phyloP scores from a whole-genome alignment of 1,140 invertebrate genomes.

The Zaprionus camerounensis region DNA sequence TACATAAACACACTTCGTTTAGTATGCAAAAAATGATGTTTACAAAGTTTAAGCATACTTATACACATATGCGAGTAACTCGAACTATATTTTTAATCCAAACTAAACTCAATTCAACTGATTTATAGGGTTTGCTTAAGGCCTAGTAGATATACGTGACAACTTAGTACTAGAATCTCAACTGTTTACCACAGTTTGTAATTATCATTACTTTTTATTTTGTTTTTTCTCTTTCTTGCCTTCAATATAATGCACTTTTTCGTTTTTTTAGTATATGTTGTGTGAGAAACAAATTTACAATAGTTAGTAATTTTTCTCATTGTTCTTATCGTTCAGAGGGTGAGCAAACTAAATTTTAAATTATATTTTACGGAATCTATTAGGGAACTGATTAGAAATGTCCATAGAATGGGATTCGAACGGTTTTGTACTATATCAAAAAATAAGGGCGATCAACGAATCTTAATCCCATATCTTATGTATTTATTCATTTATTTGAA shows the following conservation, averaged over 20 bases:
- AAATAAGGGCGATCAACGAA: constrained; percentile 11
- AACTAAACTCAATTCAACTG: constrained; percentile 68
- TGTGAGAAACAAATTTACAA: constrained; percentile 69
- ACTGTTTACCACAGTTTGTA: constrained; percentile 33
- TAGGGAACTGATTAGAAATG: constrained; percentile 11
- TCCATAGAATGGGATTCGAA: not conserved
- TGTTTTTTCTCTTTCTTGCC: constrained; percentile 22
- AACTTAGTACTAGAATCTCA: constrained; percentile 65
- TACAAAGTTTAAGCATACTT: constrained; percentile 19
- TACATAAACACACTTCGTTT: constrained; percentile 31
- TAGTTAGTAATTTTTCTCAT: constrained; percentile 35
- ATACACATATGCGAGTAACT: constrained; percentile 14
- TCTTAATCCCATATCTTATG: constrained; percentile 23
- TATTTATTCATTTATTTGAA: constrained; percentile 45
- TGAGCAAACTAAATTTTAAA: constrained; percentile 22
- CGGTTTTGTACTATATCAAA: constrained; percentile 24
- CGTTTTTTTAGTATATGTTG: constrained; percentile 43
- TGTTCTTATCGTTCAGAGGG: constrained; percentile 31
- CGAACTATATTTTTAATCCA: constrained; percentile 21
- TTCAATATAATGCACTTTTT: constrained; percentile 77
- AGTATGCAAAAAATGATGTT: not conserved
- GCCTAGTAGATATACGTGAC: constrained; percentile 75
- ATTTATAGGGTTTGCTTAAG: constrained; percentile 63
- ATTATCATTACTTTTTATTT: constrained; percentile 13
- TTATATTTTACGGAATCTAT: constrained; percentile 14